Evolutionary conservation across 2,113 vertebrate species (phyloP).

Genomic region (Urocynchramus pylzowi): DNA sequence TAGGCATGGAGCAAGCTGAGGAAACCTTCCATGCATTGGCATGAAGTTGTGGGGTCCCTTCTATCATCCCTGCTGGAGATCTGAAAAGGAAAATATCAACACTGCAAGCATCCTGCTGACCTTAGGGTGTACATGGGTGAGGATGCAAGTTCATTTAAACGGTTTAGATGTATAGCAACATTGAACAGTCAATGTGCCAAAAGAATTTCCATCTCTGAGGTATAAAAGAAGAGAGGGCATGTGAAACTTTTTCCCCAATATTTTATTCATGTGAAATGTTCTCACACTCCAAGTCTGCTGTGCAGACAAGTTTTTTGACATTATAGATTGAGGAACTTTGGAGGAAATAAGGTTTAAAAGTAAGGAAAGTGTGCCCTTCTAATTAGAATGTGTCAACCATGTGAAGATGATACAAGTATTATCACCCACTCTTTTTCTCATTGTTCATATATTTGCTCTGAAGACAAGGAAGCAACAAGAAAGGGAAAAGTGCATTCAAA

Average conservation of each 20-base stretch:
- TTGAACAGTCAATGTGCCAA: rapidly evolving
- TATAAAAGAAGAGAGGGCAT: neutral
- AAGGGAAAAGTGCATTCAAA: neutral
- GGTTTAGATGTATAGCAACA: neutral
- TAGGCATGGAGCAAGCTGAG: conserved; percentile 86
- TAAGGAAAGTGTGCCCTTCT: neutral
- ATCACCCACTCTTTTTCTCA: neutral
- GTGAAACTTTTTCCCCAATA: neutral
- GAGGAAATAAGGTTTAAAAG: neutral
- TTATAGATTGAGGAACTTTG: neutral
- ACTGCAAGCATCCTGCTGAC: neutral
- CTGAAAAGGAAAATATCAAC: conserved; percentile 61
- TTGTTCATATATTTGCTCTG: neutral
- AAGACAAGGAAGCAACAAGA: neutral
- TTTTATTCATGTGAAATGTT: neutral
- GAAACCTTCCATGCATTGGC: conserved; percentile 95
- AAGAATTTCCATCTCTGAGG: neutral
- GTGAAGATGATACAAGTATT: neutral
- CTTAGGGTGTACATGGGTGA: neutral
- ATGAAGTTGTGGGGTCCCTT: conserved; percentile 95
- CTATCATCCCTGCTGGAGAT: conserved; percentile 96
- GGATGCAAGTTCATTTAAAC: neutral
- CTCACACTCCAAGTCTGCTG: neutral
- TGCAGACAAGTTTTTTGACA: neutral
- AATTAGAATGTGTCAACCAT: neutral